Conservation (phyloP, 2,797 vertebrate genomes). For the Poeciliopsis turneri region DNA sequence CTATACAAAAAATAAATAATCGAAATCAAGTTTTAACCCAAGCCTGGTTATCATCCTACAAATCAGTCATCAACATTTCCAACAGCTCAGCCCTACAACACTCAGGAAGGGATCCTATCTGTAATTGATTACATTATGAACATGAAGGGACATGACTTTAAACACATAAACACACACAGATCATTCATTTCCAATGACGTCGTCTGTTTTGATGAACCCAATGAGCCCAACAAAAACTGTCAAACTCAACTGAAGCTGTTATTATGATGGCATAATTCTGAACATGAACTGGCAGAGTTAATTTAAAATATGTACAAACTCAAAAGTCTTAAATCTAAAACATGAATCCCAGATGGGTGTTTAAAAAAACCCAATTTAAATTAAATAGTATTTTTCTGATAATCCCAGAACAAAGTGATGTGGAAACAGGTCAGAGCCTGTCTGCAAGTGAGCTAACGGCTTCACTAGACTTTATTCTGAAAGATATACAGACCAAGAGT, state of each 20-base stretch:
- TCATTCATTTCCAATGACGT: slow-evolving; percentile 28
- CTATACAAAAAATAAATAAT: neutral
- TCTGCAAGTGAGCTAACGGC: slow-evolving; percentile 2
- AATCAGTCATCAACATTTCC: neutral
- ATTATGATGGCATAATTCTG: neutral
- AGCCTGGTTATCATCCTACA: neutral
- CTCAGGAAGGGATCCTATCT: slow-evolving; percentile 6
- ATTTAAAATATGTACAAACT: neutral
- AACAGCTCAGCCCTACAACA: neutral
- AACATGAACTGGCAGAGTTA: neutral
- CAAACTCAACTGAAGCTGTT: neutral
- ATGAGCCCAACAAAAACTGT: slow-evolving; percentile 4
- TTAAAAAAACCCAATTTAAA: neutral
- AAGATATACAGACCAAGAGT: slow-evolving; percentile 2
- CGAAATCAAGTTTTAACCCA: neutral
- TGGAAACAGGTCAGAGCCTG: slow-evolving; percentile 20
- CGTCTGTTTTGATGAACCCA: slow-evolving; percentile 10
- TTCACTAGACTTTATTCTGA: slow-evolving; percentile 7
- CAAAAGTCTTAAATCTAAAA: neutral
- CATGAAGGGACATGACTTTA: slow-evolving; percentile 26
- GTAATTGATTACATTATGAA: slow-evolving; percentile 32
- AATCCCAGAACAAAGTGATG: slow-evolving; percentile 7
- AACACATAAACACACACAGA: neutral
- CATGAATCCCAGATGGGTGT: neutral
- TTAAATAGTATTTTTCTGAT: slow-evolving; percentile 12